Conservation (phyloP, 2,113 vertebrate species). For the Chaetodon trifascialis region DNA sequence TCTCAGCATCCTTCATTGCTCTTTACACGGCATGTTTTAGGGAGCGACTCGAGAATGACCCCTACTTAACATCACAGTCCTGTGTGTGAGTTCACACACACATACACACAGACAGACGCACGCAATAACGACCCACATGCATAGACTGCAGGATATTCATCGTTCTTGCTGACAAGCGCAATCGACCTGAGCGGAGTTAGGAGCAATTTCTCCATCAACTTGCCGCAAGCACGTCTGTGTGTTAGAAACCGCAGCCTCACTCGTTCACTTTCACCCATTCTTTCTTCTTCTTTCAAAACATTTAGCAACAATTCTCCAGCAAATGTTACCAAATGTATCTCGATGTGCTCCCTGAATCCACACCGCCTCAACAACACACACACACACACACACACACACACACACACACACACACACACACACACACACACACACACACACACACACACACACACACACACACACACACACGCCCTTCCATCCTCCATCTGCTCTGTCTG, state of each 20-base stretch:
- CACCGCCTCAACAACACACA: conserved; percentile 9
- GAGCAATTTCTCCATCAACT: conserved; percentile 29
- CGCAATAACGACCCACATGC: not conserved
- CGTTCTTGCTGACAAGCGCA: not conserved
- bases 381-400: conserved; percentile 9
- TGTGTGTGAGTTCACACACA: not conserved
- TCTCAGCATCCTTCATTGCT: not conserved
- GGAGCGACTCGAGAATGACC: conserved; percentile 5
- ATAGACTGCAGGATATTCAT: not conserved
- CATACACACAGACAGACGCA: not conserved
- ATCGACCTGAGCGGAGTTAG: not conserved
- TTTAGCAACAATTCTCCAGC: not conserved
- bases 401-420: conserved; percentile 1
- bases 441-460: conserved; percentile 10
- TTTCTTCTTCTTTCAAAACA: not conserved
- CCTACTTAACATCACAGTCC: conserved; percentile 1
- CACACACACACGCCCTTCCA: conserved; percentile 10
- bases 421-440: conserved; percentile 21
- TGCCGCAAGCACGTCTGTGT: not conserved
- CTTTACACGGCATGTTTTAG: conserved; percentile 11
- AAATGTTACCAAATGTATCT: conserved; percentile 8
- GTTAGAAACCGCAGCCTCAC: not conserved
- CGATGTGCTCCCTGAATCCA: not conserved
- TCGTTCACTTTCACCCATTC: no score
- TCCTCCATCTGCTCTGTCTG: conserved; percentile 48